Conservation (phyloP, 2,888 invertebrate genomes). For the Drosophila siamana region DNA sequence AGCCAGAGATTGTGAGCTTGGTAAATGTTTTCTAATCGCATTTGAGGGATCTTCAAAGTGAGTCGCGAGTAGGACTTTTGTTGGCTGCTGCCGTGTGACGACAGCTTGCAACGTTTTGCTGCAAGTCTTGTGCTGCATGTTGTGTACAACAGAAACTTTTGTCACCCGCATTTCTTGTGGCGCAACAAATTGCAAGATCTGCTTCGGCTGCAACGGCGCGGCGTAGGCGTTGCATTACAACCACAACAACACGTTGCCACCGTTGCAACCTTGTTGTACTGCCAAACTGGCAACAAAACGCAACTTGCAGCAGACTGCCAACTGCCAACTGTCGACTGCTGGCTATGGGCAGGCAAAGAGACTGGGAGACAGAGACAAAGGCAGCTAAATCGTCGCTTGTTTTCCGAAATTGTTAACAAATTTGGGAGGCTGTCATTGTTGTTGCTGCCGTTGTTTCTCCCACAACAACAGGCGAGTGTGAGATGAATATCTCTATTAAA, state of each 20-base stretch:
- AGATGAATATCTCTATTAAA: constrained; percentile 23
- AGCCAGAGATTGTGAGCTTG: constrained; percentile 15
- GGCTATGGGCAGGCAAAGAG: not conserved
- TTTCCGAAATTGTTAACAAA: constrained; percentile 62
- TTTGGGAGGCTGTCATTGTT: constrained; percentile 41
- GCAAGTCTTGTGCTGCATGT: constrained; percentile 18
- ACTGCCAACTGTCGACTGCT: too few relatives aligned
- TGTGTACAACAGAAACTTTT: constrained; percentile 40
- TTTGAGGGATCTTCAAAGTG: constrained; percentile 45
- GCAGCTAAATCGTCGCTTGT: constrained; percentile 33
- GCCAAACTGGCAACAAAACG: constrained; percentile 8
- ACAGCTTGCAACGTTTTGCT: constrained; percentile 29
- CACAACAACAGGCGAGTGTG: constrained; percentile 4
- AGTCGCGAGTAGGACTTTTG: constrained; percentile 13
- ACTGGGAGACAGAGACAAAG: not conserved
- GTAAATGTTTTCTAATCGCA: constrained; percentile 46
- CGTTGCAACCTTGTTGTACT: constrained; percentile 14
- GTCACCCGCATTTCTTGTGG: constrained; percentile 57
- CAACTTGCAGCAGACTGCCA: constrained; percentile 16
- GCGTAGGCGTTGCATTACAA: constrained; percentile 28
- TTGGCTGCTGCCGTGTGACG: constrained; percentile 36
- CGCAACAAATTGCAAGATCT: constrained; percentile 55
- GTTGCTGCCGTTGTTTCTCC: not conserved
- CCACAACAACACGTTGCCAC: constrained; percentile 37
- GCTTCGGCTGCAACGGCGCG: constrained; percentile 22